A percentile compares a stretch with the other conserved stretches of the same genome.
phyloP scores from a whole-genome alignment of 2,797 vertebrate genomes.

The Helarctos malayanus region DNA sequence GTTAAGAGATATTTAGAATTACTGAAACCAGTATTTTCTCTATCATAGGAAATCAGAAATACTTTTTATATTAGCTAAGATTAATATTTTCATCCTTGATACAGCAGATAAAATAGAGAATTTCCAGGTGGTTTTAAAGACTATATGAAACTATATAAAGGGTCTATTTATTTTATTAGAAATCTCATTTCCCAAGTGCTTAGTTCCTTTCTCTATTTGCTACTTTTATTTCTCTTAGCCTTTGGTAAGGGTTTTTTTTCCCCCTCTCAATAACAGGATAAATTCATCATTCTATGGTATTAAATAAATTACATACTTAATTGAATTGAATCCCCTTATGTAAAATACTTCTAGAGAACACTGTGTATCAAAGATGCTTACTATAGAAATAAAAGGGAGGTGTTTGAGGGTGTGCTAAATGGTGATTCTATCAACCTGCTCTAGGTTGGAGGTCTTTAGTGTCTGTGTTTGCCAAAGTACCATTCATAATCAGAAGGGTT shows the following conservation, averaged over 20 bases:
- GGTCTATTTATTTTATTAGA: neutral
- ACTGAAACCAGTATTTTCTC: conserved; percentile 14
- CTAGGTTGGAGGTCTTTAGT: neutral
- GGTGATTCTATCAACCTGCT: neutral
- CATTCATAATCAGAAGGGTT: neutral
- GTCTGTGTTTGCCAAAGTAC: neutral
- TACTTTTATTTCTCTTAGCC: neutral
- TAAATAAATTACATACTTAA: neutral
- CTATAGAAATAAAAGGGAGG: neutral
- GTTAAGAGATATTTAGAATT: conserved; percentile 37
- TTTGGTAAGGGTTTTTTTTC: neutral
- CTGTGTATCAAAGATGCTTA: neutral
- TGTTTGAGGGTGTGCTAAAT: neutral
- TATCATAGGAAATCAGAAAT: neutral
- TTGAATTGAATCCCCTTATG: neutral
- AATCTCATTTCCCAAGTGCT: neutral
- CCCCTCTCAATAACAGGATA: neutral
- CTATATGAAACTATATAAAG: neutral
- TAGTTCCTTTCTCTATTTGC: neutral
- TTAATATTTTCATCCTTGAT: neutral
- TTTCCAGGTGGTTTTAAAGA: neutral
- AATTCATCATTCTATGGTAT: neutral
- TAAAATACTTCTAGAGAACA: neutral
- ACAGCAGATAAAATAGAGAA: neutral
- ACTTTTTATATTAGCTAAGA: neutral